phyloP scores from a whole-genome alignment of 2,797 vertebrate genomes.

The Coregonus sp. region DNA sequence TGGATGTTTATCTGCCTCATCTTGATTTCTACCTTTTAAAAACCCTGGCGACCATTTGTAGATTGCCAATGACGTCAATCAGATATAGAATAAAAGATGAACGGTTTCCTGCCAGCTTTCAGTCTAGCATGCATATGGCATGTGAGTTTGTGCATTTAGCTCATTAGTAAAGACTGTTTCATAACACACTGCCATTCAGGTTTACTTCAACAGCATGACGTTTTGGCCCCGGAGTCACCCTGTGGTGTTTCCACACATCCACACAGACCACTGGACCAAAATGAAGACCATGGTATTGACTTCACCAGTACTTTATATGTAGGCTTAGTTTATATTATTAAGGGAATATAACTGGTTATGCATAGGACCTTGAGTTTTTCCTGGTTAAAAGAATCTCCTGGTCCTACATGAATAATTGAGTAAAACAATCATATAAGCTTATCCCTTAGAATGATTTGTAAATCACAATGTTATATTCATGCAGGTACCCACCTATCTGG shows the following conservation, averaged over 20 bases:
- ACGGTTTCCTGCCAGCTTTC: neutral
- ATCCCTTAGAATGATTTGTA: neutral
- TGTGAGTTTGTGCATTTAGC: no score
- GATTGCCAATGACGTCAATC: neutral
- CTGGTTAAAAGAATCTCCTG: no score
- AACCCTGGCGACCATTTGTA: neutral
- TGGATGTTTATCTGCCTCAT: no score
- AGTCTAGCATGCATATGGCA: neutral
- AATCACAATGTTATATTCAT: conserved; percentile 23
- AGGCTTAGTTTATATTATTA: neutral
- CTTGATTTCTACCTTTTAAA: neutral
- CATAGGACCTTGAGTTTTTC: neutral
- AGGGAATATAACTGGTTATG: neutral
- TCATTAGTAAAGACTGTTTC: neutral
- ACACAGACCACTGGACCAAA: conserved; percentile 69
- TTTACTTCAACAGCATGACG: conserved; percentile 59
- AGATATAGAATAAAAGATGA: neutral
- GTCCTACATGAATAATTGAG: neutral
- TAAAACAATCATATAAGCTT: neutral
- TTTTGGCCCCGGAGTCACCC: conserved; percentile 62
- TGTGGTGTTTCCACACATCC: conserved; percentile 55
- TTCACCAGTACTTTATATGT: neutral
- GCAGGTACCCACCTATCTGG: conserved; percentile 55
- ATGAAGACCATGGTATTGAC: conserved; percentile 66
- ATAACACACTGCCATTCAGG: neutral